Base-by-base conservation (phyloP, 2,888 invertebrate species). In the Azorinus chamasolen region DNA sequence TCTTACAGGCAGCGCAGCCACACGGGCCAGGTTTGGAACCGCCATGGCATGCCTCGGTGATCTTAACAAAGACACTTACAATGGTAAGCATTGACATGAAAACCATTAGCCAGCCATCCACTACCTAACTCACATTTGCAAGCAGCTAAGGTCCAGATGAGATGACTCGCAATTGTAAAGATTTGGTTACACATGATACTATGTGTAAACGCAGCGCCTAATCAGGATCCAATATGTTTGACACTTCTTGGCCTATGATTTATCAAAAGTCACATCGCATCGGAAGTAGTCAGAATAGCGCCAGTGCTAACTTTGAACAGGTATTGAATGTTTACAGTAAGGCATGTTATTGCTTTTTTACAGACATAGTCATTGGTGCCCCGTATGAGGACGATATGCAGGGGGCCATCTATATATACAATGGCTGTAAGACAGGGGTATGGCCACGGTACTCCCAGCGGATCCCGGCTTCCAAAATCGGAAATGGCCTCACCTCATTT, bases 21-120 rank as follows among this genome's bases (percentile, higher is more conserved):
- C 64, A 12, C 72, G 84, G 14, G 87, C 87, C 0, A 74, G 90
- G 39, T 91, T 91, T 83, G 91, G 91, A 3, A 78, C 88, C 5
- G 79, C 89, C 6, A 79, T 91, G 8, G 84, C 84, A 6, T 81
- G 79, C 45, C 69, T 89, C 10, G 89, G 88, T n/a, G 91, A 91
- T 51, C 58, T 91, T n/a, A 88, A 89, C 74, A 79, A 79, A 45
- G 91, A 91, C 61, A 75, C 79, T 0, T 87, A 73, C 46, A 77
- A 84, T 62, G 91, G 89, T 89, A 79, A 32, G 73, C 18, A 10
- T 51, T 48, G 8, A n/a, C n/a, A n/a, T n/a, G n/a, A n/a, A n/a
- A n/a, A n/a, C n/a, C n/a, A n/a, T n/a, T n/a, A n/a, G n/a, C n/a
- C n/a, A n/a, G n/a, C n/a, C n/a, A n/a, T n/a, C n/a, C n/a, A n/a